Percentiles rank a stretch among this genome's conserved stretches.
Conservation (phyloP, 2,113 vertebrate species). For the Ophthalmotilapia sp. region DNA sequence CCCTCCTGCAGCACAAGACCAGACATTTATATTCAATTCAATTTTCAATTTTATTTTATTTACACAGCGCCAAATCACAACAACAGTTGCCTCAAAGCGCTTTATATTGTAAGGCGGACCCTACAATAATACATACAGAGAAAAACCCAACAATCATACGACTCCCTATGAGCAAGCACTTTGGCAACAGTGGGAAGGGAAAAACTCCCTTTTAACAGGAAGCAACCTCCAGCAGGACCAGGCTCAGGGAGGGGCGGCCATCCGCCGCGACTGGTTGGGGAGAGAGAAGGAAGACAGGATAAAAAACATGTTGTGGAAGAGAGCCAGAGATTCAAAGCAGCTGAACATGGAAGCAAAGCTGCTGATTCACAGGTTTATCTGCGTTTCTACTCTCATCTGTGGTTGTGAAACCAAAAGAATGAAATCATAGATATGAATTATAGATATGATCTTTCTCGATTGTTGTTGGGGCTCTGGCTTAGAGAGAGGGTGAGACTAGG, state of each 20-base stretch:
- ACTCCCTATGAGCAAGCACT: not conserved
- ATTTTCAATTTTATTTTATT: not conserved
- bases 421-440: not conserved
- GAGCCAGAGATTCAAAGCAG: not conserved
- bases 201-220: not conserved
- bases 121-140: not conserved
- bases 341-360: not conserved
- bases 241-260: not conserved
- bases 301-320: not conserved
- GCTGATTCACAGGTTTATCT: not conserved
- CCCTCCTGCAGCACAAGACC: not conserved
- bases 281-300: not conserved
- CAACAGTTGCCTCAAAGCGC: not conserved
- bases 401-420: not conserved
- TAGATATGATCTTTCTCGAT: not conserved
- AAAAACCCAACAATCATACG: not conserved
- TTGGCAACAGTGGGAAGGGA: not conserved
- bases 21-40: not conserved
- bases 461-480: not conserved
- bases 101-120: not conserved
- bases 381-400: not conserved
- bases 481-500: not conserved
- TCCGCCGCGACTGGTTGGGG: fast-evolving
- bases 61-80: not conserved
- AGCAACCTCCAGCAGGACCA: not conserved